Percentiles rank a stretch among this genome's conserved stretches.
Conservation (phyloP, 2,797 vertebrate genomes). For the Coccyzus lansbergi region DNA sequence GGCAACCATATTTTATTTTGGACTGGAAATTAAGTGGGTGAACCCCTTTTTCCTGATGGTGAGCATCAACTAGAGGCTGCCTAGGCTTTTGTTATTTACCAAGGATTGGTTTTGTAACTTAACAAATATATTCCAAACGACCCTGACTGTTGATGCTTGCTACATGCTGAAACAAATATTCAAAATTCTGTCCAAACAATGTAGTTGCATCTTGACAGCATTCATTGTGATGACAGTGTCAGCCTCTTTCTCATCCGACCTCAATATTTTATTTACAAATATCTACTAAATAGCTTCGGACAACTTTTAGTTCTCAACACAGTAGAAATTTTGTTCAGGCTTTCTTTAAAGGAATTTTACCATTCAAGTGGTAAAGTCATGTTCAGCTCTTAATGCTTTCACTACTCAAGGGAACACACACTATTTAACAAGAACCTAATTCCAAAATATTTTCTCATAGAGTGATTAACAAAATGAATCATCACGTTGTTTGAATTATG, state of each 20-base stretch:
- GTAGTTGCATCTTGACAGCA: neutral
- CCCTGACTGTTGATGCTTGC: neutral
- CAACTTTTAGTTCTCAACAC: neutral
- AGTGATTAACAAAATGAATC: slow-evolving; percentile 41
- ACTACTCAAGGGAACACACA: neutral
- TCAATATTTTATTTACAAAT: neutral
- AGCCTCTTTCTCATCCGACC: neutral
- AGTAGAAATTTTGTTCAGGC: neutral
- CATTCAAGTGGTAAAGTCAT: neutral
- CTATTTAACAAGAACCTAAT: slow-evolving; percentile 39
- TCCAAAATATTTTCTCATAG: slow-evolving; percentile 44
- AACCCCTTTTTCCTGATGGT: neutral
- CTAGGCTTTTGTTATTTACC: neutral
- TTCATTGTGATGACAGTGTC: neutral
- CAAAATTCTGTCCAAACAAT: neutral
- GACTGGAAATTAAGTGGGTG: neutral
- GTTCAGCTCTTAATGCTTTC: neutral
- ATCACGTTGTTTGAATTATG: slow-evolving; percentile 31
- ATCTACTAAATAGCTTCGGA: neutral
- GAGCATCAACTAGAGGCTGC: neutral
- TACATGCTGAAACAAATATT: neutral
- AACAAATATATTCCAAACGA: neutral
- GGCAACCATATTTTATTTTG: neutral
- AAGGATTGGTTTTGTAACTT: neutral
- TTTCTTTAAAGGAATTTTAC: neutral